Evolutionary conservation across 2,797 vertebrate species (phyloP).

Genomic region (Peromyscus aztecus): DNA sequence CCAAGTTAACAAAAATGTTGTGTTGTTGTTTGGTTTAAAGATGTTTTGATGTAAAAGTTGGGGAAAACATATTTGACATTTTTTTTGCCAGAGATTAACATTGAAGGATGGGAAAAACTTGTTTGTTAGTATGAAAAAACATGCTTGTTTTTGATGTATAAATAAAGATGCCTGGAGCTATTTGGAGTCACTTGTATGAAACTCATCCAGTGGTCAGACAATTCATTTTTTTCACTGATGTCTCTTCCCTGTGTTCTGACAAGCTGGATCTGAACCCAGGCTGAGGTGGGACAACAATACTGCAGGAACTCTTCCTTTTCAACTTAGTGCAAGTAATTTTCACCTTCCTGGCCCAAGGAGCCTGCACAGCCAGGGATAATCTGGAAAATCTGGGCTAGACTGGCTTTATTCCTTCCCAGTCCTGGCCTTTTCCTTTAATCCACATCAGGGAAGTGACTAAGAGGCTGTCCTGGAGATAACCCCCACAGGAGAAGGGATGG

Average conservation of each 20-base stretch:
- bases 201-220: not conserved
- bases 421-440: slow-evolving; percentile 39
- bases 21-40: not conserved
- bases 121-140: not conserved
- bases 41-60: not conserved
- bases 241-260: not conserved
- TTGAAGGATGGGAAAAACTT: not conserved
- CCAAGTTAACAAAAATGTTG: not conserved
- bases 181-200: not conserved
- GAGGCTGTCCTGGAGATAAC: not conserved
- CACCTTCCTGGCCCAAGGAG: slow-evolving; percentile 81
- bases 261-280: not conserved
- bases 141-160: not conserved
- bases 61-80: not conserved
- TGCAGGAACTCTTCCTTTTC: slow-evolving; percentile 83
- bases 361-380: slow-evolving; percentile 84
- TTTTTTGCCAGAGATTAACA: not conserved
- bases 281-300: not conserved
- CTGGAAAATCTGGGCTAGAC: slow-evolving; percentile 60
- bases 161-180: not conserved
- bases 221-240: not conserved
- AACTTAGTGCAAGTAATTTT: slow-evolving; percentile 87
- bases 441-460: not conserved
- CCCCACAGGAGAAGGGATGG: not conserved
- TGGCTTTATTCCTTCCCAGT: not conserved